A percentile compares a stretch with the other conserved stretches of the same genome.
These are phyloP conservation scores for Siphamia tubifer DNA, from an alignment of 2,113 vertebrate genomes.

Conservation along the genomic window DNA sequence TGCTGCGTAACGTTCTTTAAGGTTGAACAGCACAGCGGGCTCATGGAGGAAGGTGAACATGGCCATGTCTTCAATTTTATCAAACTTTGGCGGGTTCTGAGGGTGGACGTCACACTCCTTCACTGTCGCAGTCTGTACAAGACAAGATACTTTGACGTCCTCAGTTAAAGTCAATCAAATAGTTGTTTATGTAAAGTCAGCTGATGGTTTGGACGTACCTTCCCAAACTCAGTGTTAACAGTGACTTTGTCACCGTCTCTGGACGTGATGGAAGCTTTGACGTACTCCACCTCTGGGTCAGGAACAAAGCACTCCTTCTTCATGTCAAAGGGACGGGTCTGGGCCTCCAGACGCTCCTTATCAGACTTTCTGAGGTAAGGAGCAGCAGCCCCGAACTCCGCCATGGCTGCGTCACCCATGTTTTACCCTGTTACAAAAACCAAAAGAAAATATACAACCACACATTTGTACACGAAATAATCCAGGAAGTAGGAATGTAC, in stretches of 20 bases:
- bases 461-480: too few relatives aligned
- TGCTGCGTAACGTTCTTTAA: constrained; percentile 88
- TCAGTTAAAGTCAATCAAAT: background rate
- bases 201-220: constrained; percentile 55
- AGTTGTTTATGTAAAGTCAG: background rate
- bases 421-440: constrained; percentile 34
- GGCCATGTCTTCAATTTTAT: constrained; percentile 93
- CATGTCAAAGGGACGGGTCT: constrained; percentile 74
- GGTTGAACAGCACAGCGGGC: constrained; percentile 87
- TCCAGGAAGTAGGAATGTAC: too few relatives aligned
- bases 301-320: constrained; percentile 83
- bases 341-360: constrained; percentile 77
- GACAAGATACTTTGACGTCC: background rate
- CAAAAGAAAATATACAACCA: too few relatives aligned
- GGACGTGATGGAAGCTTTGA: constrained; percentile 77
- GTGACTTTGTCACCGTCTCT: constrained; percentile 84
- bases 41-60: constrained; percentile 93
- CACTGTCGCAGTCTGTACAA: constrained; percentile 78
- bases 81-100: constrained; percentile 91
- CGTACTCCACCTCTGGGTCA: constrained; percentile 77
- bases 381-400: constrained; percentile 81
- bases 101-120: constrained; percentile 83
- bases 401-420: constrained; percentile 80
- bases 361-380: constrained; percentile 83
- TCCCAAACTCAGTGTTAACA: constrained; percentile 75